Conservation (phyloP, 30 jellyfish, hydroid and myxozoan species). For the Calvadosia cruxmelitensis region DNA sequence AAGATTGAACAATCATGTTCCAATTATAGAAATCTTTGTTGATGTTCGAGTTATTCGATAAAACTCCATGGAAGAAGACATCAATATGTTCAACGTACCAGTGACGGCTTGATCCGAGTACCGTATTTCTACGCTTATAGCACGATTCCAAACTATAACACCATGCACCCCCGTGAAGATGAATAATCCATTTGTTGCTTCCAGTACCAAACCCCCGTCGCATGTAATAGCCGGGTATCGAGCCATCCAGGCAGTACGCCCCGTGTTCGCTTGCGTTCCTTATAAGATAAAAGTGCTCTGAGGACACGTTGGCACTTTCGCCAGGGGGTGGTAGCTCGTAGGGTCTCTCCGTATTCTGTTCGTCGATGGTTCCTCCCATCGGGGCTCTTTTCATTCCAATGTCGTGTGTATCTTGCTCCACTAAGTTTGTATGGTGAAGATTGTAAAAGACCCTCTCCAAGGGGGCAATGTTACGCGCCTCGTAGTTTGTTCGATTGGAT, state of each 20-base stretch:
- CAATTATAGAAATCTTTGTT: slow-evolving; percentile 56
- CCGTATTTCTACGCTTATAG: slow-evolving; percentile 50
- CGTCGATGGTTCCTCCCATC: background rate
- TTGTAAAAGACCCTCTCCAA: slow-evolving; percentile 27
- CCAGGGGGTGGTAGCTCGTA: background rate
- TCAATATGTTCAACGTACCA: slow-evolving; percentile 67
- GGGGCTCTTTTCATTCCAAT: background rate
- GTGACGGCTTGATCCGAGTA: slow-evolving; percentile 66
- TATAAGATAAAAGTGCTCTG: background rate
- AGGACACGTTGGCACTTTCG: background rate
- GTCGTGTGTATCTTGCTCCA: slow-evolving; percentile 7
- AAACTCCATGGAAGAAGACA: slow-evolving; percentile 66
- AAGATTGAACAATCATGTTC: slow-evolving; percentile 73
- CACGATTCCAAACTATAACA: slow-evolving; percentile 72
- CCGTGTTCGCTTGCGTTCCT: slow-evolving; percentile 24
- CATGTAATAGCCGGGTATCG: slow-evolving; percentile 70
- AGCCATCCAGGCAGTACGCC: slow-evolving; percentile 80
- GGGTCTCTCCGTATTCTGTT: too few relatives aligned
- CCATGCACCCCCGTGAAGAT: slow-evolving; percentile 98
- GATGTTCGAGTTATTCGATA: slow-evolving; percentile 36
- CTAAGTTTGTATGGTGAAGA: slow-evolving; percentile 27
- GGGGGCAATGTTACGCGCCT: slow-evolving; percentile 18
- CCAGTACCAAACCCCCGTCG: slow-evolving; percentile 57
- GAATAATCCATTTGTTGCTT: slow-evolving; percentile 67
- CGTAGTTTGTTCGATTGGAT: background rate